Evolutionary conservation across 1,140 invertebrate species (phyloP).

Genomic region (Lineus longissimus): DNA sequence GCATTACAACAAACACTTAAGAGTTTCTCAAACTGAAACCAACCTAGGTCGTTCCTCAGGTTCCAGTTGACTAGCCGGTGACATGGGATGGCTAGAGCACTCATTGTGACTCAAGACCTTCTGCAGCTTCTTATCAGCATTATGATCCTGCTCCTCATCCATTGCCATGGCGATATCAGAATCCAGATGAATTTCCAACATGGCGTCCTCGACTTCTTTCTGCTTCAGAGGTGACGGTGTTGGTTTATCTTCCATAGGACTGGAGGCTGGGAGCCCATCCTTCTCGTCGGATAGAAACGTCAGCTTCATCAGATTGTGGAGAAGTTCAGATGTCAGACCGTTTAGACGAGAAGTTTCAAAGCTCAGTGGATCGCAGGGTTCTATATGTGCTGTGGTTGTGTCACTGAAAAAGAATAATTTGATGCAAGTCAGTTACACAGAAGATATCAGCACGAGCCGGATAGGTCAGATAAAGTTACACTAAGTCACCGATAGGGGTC

Average conservation of each 20-base stretch:
- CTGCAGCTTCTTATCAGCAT: slow-evolving; percentile 48
- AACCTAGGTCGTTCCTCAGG: too few relatives aligned
- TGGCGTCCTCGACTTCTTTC: slow-evolving; percentile 10
- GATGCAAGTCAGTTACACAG: too few relatives aligned
- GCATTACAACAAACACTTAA: too few relatives aligned
- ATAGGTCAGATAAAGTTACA: too few relatives aligned
- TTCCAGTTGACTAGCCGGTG: too few relatives aligned
- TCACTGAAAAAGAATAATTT: slow-evolving; percentile 54
- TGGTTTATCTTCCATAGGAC: slow-evolving; percentile 8
- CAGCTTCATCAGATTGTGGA: slow-evolving; percentile 57
- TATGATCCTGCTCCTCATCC: slow-evolving; percentile 33
- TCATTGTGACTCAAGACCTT: too few relatives aligned
- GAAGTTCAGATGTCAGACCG: slow-evolving; percentile 54
- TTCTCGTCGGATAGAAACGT: slow-evolving; percentile 59
- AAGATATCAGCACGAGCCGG: too few relatives aligned
- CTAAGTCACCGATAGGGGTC: too few relatives aligned
- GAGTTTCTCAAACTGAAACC: too few relatives aligned
- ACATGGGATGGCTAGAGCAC: too few relatives aligned
- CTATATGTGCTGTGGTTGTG: slow-evolving; percentile 54
- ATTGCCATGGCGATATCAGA: slow-evolving; percentile 26
- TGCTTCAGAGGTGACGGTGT: not conserved
- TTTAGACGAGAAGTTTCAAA: slow-evolving; percentile 57
- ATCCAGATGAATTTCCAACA: slow-evolving; percentile 37
- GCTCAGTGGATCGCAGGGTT: slow-evolving; percentile 52
- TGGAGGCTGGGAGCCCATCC: slow-evolving; percentile 9